phyloP scores from a whole-genome alignment of 2,888 invertebrate genomes.

The Tuberolachnus salignus region DNA sequence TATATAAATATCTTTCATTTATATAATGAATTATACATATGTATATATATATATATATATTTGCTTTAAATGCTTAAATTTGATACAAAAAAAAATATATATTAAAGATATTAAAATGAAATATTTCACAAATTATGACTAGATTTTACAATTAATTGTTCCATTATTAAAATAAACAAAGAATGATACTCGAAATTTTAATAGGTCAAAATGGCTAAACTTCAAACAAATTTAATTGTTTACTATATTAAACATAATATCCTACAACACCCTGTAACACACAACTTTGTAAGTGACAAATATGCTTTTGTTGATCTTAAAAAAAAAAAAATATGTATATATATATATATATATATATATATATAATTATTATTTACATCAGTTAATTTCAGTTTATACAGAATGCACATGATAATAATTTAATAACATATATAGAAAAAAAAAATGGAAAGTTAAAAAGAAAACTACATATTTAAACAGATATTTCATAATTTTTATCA shows the following conservation, averaged over 20 bases:
- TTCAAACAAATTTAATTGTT: slow-evolving; percentile 23
- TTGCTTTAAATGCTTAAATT: slow-evolving; percentile 19
- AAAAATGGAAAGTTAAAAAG: slow-evolving; percentile 36
- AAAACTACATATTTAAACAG: slow-evolving; percentile 72
- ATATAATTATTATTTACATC: slow-evolving; percentile 46
- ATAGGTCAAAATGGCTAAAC: slow-evolving; percentile 19
- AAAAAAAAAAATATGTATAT: background rate
- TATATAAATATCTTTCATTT: background rate
- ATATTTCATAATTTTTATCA: slow-evolving; percentile 95
- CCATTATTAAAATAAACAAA: slow-evolving; percentile 26
- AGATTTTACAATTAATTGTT: slow-evolving; percentile 39
- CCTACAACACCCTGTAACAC: slow-evolving; percentile 55
- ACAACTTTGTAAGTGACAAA: slow-evolving; percentile 36
- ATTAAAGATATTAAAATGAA: slow-evolving; percentile 11
- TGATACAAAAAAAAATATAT: background rate
- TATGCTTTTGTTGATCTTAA: slow-evolving; percentile 33
- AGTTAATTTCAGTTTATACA: slow-evolving; percentile 44
- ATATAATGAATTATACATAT: too few species aligned
- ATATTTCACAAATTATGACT: slow-evolving; percentile 45
- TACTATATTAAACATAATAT: slow-evolving; percentile 30
- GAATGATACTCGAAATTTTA: background rate
- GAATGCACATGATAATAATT: slow-evolving; percentile 34
- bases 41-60: too few species aligned
- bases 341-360: slow-evolving; percentile 6
- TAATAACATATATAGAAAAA: slow-evolving; percentile 21